Evolutionary conservation across 2,797 vertebrate genomes (phyloP), one percentile per base, ranked within the genome.

Genomic region (Chromobotia macracanthus): DNA sequence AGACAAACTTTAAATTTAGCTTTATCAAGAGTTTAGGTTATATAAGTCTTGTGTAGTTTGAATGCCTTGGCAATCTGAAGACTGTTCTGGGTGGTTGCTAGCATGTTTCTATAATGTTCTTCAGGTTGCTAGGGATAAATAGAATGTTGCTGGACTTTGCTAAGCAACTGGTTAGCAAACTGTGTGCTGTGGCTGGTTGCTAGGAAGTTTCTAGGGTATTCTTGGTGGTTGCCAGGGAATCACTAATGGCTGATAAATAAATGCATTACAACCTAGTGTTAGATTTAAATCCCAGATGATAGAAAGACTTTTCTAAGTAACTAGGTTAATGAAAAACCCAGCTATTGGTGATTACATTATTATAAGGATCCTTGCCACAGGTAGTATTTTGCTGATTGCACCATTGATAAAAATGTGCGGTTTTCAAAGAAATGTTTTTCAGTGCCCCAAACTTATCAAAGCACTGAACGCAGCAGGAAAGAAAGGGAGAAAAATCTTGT

Each of bases 401-500:
- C 53, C 18, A 4, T 25, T 35, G 10, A 61, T 61, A 38, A 25
- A 70, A 50, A 51, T 60, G 18, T 38, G 35, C 0, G 28, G 28
- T 15, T 67, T 65, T 50, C 53, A 48, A 51, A 19, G 44, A 35
- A 67, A 41, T 60, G 25, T 61, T 50, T 63, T 50, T 61, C 64
- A 61, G 3, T 1, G 7, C 31, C 15, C 10, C 8, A 63, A 64
- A 64, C n/a, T 8, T 60, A 56, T 70, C 5, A 64, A 71, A 13
- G 15, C 19, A 25, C 71, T 23, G 13, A 78, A 63, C 53, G 19
- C 56, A 71, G 25, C 51, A 4, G 56, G 67, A 38, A 61, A 77
- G 11, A 31, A 69, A n/a, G 4, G 12, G 1, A 10, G 51, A 60
- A 86, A 84, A 90, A 87, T 80, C 70, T 87, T 58, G 56, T 70